Conservation (phyloP, 35 echinoderm and acorn worm genomes). For the Anneissia japonica region DNA sequence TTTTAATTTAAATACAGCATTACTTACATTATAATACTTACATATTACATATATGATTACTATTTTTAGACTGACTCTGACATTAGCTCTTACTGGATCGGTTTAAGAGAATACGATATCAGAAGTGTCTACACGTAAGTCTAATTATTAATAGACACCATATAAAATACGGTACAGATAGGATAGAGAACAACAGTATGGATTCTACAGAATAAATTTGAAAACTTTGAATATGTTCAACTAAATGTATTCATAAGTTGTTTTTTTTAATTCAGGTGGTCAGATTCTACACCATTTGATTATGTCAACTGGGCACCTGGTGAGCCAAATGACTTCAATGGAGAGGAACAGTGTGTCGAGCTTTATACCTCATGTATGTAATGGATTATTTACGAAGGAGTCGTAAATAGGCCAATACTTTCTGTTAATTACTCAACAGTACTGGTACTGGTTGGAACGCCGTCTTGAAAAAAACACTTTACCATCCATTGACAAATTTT, state of each 20-base stretch:
- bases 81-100: constrained; percentile 30
- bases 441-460: no score
- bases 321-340: constrained; percentile 51
- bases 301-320: constrained; percentile 9
- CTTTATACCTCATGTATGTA: neutral
- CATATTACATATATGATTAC: no score
- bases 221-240: neutral
- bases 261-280: constrained; percentile 23
- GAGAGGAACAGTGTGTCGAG: constrained; percentile 55
- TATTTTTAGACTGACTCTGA: no score
- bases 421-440: no score
- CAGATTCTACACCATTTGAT: constrained; percentile 31
- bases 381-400: no score
- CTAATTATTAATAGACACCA: neutral
- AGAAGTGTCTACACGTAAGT: constrained; percentile 4
- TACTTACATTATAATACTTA: no score
- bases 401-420: no score
- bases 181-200: neutral
- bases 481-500: no score
- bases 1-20: no score
- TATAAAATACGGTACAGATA: no score
- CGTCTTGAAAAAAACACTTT: no score
- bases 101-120: constrained; percentile 3
- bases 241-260: neutral
- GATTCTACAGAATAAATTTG: neutral